These are phyloP conservation scores for Polyploca ridens DNA, from an alignment of 2,888 invertebrate genomes.

Conservation along the genomic window DNA sequence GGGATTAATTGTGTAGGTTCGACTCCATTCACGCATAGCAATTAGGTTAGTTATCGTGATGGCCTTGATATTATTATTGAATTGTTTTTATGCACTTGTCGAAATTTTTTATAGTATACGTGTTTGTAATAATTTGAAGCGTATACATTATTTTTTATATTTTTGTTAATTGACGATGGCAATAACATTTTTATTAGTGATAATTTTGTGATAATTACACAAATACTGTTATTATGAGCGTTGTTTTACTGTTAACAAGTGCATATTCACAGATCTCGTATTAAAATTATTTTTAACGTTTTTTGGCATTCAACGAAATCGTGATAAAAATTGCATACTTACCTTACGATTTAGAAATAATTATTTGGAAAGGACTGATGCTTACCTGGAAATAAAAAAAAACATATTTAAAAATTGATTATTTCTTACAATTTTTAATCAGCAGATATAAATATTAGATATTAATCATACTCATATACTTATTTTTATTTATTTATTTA, in stretches of 20 bases:
- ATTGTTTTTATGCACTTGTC: slow-evolving; percentile 38
- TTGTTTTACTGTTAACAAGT: too few species aligned
- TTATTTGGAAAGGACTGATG: background rate
- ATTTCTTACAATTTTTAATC: background rate
- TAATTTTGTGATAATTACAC: too few species aligned
- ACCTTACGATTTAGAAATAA: background rate
- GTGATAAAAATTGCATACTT: background rate
- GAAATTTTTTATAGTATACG: slow-evolving; percentile 10
- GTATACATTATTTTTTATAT: background rate
- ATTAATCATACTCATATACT: background rate
- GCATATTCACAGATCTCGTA: too few species aligned
- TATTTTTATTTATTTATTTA: too few species aligned
- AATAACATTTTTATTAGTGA: too few species aligned
- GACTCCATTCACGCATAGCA: slow-evolving; percentile 41
- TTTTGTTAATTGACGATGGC: background rate
- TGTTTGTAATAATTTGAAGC: background rate
- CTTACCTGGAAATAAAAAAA: background rate
- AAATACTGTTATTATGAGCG: too few species aligned
- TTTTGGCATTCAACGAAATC: too few species aligned
- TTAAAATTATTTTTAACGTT: too few species aligned
- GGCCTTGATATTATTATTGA: slow-evolving; percentile 39
- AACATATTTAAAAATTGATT: background rate
- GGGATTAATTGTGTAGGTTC: slow-evolving; percentile 21
- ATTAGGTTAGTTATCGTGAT: slow-evolving; percentile 30
- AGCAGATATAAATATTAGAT: background rate